Percentiles rank a stretch among this genome's conserved stretches.
Conservation (phyloP, 2,113 vertebrate species). For the Chaenogobius annularis region DNA sequence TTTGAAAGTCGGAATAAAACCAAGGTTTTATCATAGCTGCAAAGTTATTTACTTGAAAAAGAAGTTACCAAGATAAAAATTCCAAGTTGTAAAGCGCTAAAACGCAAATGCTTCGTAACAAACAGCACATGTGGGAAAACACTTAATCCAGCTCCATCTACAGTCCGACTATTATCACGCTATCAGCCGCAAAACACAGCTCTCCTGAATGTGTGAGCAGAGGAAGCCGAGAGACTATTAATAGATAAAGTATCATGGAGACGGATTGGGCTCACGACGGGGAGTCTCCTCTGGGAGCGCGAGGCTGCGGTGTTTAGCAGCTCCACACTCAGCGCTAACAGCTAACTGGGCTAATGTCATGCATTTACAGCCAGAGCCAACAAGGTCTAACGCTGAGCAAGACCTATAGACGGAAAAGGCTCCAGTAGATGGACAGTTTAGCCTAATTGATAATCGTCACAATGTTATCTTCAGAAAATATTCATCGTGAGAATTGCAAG, state of each 20-base stretch:
- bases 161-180: constrained; percentile 22
- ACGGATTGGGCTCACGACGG: constrained; percentile 52
- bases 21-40: no score
- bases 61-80: no score
- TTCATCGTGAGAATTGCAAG: no score
- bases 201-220: constrained; percentile 35
- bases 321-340: constrained; percentile 14
- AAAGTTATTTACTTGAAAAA: no score
- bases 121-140: constrained; percentile 8
- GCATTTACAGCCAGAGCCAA: constrained; percentile 20
- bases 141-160: constrained; percentile 30
- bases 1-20: no score
- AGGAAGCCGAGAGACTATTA: constrained; percentile 50
- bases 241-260: constrained; percentile 53
- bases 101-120: background rate
- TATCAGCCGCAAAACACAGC: constrained; percentile 23
- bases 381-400: background rate
- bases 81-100: background rate
- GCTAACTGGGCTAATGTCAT: constrained; percentile 46
- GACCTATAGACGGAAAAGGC: background rate
- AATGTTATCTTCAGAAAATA: no score
- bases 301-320: constrained; percentile 3
- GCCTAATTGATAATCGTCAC: no score
- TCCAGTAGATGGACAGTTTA: no score
- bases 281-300: constrained; percentile 38